phyloP scores from a whole-genome alignment of 2,797 vertebrate genomes.

The Cuniculus paca region DNA sequence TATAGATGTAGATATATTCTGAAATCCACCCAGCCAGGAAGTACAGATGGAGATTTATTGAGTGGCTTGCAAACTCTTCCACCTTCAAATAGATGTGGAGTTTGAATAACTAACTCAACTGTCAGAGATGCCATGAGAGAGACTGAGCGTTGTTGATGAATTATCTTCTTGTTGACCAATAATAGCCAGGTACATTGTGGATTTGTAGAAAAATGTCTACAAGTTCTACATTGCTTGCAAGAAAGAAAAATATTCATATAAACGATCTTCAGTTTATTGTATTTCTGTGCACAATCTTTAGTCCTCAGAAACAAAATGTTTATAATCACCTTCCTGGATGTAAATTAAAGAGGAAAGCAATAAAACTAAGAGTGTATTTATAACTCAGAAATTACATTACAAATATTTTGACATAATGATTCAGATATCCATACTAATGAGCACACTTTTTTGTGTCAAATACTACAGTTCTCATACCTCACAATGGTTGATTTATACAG shows the following conservation, averaged over 20 bases:
- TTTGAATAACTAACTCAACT: neutral
- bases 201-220: conserved; percentile 17
- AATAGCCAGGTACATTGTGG: neutral
- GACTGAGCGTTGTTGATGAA: neutral
- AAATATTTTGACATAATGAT: conserved; percentile 62
- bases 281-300: neutral
- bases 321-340: neutral
- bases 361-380: conserved; percentile 49
- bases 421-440: conserved; percentile 38
- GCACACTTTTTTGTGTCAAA: neutral
- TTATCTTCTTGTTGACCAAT: neutral
- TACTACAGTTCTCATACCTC: neutral
- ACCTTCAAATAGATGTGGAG: neutral
- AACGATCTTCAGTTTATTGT: neutral
- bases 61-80: neutral
- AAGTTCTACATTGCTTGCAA: neutral
- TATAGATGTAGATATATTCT: neutral
- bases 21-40: neutral
- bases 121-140: neutral
- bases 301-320: neutral
- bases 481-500: conserved; percentile 22
- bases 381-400: conserved; percentile 53
- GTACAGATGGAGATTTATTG: neutral
- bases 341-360: conserved; percentile 7
- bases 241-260: neutral